Evolutionary conservation across 92 coral and sea anemone species (phyloP).

Genomic region (Porites evermanni): DNA sequence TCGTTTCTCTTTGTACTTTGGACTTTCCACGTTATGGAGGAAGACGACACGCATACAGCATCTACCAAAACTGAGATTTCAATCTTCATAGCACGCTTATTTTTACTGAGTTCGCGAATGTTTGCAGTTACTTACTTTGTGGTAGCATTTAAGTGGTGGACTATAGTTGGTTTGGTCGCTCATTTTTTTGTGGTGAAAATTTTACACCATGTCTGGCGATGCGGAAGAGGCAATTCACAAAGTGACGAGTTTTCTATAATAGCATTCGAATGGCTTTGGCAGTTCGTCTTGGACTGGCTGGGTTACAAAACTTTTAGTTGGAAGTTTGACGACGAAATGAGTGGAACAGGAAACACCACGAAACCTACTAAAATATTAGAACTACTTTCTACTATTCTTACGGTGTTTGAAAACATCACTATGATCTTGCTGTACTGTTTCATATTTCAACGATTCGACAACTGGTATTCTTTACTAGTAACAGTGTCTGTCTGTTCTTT

Average conservation of each 20-base stretch:
- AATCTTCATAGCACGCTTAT: not conserved
- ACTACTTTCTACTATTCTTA: not conserved
- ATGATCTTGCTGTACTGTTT: not conserved
- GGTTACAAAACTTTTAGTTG: not conserved
- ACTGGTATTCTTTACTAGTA: not conserved
- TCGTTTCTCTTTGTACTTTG: constrained; percentile 47
- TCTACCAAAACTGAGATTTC: not conserved
- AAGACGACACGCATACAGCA: not conserved
- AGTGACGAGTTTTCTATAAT: not conserved
- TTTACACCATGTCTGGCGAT: not conserved
- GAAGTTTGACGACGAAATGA: not conserved
- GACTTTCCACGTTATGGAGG: constrained; percentile 10
- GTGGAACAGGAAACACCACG: not conserved
- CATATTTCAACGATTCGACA: not conserved
- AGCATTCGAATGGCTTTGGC: not conserved
- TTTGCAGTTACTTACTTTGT: constrained; percentile 19
- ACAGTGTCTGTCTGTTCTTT: constrained; percentile 16
- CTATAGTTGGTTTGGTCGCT: not conserved
- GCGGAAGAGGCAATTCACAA: not conserved
- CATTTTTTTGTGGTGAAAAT: not conserved
- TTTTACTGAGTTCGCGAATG: constrained; percentile 12
- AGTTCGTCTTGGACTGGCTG: not conserved
- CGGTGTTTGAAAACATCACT: not conserved
- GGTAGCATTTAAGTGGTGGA: not conserved
- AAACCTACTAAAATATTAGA: not conserved